phyloP scores from a whole-genome alignment of 2,113 vertebrate species.

The Laticauda laticaudata region DNA sequence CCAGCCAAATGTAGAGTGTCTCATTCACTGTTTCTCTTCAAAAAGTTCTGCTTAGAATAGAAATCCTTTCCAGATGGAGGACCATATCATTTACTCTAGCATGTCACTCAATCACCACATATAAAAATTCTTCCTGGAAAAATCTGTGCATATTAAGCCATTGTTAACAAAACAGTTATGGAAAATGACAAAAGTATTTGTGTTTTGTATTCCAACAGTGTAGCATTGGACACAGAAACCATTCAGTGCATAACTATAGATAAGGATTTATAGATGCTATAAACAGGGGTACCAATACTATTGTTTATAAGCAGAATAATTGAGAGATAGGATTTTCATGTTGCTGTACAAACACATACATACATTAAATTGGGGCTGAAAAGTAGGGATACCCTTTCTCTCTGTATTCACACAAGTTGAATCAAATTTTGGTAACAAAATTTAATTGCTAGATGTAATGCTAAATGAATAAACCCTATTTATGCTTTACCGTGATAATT shows the following conservation, averaged over 20 bases:
- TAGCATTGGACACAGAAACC: background rate
- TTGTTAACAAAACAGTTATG: background rate
- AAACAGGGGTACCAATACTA: background rate
- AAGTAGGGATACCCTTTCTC: background rate
- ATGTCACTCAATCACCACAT: background rate
- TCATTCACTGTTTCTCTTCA: background rate
- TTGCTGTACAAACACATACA: background rate
- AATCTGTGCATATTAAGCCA: background rate
- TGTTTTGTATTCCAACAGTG: background rate
- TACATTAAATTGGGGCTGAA: background rate
- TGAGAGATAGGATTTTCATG: background rate
- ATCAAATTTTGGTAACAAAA: background rate
- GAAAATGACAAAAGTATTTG: background rate
- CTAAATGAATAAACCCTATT: background rate
- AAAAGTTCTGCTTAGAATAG: background rate
- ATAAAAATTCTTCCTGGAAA: background rate
- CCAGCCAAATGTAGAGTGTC: background rate
- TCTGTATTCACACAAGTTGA: background rate
- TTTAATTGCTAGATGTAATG: background rate
- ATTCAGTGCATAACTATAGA: background rate
- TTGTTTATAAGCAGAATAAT: background rate
- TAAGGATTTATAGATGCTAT: no score
- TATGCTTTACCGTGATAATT: background rate
- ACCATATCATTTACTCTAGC: background rate
- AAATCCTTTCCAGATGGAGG: background rate